Evolutionary conservation across 92 coral and sea anemone species (phyloP), one percentile per base, ranked within the genome.

Genomic region (Virgularia gustaviana): DNA sequence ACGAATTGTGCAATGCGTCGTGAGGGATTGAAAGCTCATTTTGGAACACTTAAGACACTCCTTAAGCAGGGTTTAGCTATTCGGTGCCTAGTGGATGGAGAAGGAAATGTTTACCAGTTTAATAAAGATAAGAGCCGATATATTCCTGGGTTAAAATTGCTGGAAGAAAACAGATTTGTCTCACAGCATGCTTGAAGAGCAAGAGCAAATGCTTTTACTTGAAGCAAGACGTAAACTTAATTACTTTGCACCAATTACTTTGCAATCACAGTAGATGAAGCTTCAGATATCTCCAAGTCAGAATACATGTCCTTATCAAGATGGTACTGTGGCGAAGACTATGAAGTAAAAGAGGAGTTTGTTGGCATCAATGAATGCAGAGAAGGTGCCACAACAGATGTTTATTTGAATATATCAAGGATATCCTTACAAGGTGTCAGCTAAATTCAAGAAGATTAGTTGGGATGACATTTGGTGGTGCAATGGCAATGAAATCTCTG

Each of bases 381-480:
- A 31, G 70, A 62, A 19, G 25, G 25, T 11, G 58, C 19, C 7
- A 23, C 25, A 51, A 51, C 25, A 51, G 58, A 24, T 31, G 36
- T 32, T 36, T 59, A 41, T 59, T 29, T 59, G 65, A 27, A 32
- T 59, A 59, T 41, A 59, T 59, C 39, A 59, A 59, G 5, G 65
- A 59, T 59, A 59, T 59, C 42, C 33, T 59, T n/a, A 59, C 24
- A 39, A 39, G 45, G 45, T 39, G 45, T 39, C 45, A 39, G 15
- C 45, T 39, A 15, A 15, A 39, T 39, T 7, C 45, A 39, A 39
- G 45, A 15, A 39, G 15, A 15, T 15, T 39, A 39, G 65, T 59
- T 59, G 65, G 65, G 33, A 59, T 59, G 65, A 59, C 37, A 59
- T 59, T 59, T 59, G 65, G 33, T 59, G 65, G 65, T 13, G 65